Evolutionary conservation across 2,113 vertebrate species (phyloP), one percentile per base, ranked within the genome.

Genomic region (Chaetops frenatus): DNA sequence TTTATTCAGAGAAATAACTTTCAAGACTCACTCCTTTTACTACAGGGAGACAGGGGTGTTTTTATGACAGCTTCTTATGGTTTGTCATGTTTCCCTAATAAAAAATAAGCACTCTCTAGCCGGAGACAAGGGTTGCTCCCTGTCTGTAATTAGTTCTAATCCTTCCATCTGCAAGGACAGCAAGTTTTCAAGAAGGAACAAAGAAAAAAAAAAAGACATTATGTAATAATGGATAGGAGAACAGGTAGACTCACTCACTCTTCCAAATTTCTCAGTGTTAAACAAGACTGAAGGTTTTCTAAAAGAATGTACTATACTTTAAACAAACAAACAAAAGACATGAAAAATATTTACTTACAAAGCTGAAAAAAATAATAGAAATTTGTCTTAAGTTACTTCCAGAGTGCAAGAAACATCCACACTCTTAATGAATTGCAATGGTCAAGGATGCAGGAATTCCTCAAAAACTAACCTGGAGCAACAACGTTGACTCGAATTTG

Each of bases 401-500:
- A 92, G 38, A 86, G 47, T 13, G 65, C 15, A 92, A 42, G 8
- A 87, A 92, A 66, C 51, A 92, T 2, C 24, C 35, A 92, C 14
- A 58, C 31, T 17, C 28, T 38, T 53, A 47, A 47, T 3, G 15
- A 67, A 92, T 6, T 45, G 14, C 27, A 88, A 80, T 5, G 81
- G 62, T n/a, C 18, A 88, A 60, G 64, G n/a, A 74, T 36, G 12
- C 14, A 81, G 33, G 15, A 89, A 79, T 42, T 86, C 73, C 81
- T 70, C n/a, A n/a, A 47, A 88, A 81, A 97, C 88, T 96, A 94
- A 99, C 99, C 99, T 98, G 99, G 99, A 96, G 98, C 98, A 91
- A 99, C 97, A 56, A 99, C 97, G 42, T 99, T 99, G 56, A 99
- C 99, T 65, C 98, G 97, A 90, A 99, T 97, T 65, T 98, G 98